phyloP scores from a whole-genome alignment of 53 echinoderm and acorn worm genomes.

The Actinopyga echinites region DNA sequence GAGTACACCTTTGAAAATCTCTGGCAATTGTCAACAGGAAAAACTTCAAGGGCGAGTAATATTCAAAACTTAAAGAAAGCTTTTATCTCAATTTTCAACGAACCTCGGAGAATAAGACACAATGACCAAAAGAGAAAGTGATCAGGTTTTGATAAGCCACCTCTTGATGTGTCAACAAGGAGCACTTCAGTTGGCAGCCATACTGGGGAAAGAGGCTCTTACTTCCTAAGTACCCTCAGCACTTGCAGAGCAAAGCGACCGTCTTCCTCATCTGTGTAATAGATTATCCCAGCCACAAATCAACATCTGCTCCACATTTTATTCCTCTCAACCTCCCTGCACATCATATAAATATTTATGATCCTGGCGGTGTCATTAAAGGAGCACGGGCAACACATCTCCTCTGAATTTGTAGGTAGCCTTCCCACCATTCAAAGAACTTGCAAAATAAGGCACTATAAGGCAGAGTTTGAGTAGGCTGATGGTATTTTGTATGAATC shows the following conservation, averaged over 20 bases:
- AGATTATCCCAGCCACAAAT: slow-evolving; percentile 19
- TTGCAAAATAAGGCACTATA: too few relatives aligned
- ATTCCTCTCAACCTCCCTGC: not conserved
- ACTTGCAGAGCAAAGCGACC: not conserved
- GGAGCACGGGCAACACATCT: not conserved
- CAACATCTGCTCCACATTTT: slow-evolving; percentile 36
- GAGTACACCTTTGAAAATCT: too few relatives aligned
- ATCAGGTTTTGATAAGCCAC: slow-evolving; percentile 11
- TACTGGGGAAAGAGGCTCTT: slow-evolving; percentile 11
- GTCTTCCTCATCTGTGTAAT: not conserved
- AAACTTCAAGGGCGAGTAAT: too few relatives aligned
- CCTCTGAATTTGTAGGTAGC: too few relatives aligned
- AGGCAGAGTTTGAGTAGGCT: too few relatives aligned
- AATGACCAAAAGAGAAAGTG: slow-evolving; percentile 23
- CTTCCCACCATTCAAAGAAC: too few relatives aligned
- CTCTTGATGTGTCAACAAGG: slow-evolving; percentile 40
- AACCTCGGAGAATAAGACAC: not conserved
- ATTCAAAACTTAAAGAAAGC: not conserved
- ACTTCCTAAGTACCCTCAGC: not conserved
- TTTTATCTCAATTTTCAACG: not conserved
- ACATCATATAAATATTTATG: slow-evolving; percentile 28
- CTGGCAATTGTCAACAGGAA: too few relatives aligned
- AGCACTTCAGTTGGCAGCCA: slow-evolving; percentile 17
- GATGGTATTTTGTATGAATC: too few relatives aligned
- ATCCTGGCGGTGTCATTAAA: not conserved